Percentiles rank a stretch among this genome's conserved stretches.
phyloP scores from a whole-genome alignment of 2,113 vertebrate genomes.

The Columbina picui region DNA sequence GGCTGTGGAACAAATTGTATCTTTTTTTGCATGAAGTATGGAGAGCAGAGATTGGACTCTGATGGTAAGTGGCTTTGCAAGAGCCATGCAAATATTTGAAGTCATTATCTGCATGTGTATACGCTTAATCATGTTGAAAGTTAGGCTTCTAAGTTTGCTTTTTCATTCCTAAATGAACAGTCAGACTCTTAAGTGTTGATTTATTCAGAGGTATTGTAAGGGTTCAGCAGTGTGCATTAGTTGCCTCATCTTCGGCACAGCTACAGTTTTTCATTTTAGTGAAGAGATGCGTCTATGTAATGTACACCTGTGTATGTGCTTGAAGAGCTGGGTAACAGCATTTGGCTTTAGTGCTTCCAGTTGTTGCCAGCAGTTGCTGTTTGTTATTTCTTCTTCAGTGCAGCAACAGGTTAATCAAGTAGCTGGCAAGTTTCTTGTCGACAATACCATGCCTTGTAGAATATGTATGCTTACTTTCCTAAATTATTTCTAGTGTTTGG shows the following conservation, averaged over 20 bases:
- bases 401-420: background rate
- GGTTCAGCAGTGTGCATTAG: background rate
- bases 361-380: background rate
- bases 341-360: background rate
- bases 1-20: background rate
- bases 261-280: background rate
- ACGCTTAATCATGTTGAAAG: background rate
- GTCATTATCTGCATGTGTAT: background rate
- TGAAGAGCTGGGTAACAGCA: background rate
- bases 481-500: background rate
- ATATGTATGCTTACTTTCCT: background rate
- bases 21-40: background rate
- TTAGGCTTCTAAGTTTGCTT: background rate
- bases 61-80: background rate
- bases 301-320: fast-evolving
- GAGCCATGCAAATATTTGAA: background rate
- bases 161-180: background rate
- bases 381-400: background rate
- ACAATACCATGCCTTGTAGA: background rate
- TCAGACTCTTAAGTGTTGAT: background rate
- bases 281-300: background rate
- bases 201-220: background rate
- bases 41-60: background rate
- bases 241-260: background rate
- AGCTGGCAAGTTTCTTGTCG: background rate